Base-by-base conservation (phyloP, 2,888 invertebrate species). In the Nysson spinosus region DNA sequence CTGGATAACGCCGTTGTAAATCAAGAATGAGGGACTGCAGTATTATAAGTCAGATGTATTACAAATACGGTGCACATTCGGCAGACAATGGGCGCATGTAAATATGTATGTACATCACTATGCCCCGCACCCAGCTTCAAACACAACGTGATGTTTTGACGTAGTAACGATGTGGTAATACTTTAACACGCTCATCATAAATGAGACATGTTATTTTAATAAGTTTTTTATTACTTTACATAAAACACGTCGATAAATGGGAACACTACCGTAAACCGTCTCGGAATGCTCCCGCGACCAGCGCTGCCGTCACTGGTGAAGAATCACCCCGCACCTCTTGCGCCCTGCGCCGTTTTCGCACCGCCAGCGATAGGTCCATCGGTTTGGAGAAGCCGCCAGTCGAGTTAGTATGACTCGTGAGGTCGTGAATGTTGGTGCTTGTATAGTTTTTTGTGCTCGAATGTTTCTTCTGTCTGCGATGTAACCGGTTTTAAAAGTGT, bases 351-450 rank as follows among this genome's bases (percentile, higher is more conserved):
- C 52, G 26, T 16, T 39, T 6, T 35, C 42, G n/a, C 44, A 46
- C 34, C 50, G 28, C 3, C 19, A 14, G 43, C 71, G 50, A 34
- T 28, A 52, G 62, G 74, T 71, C 49, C 66, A 28, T 54, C 74
- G 62, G 63, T 28, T 46, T 30, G 47, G 24, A 46, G 34, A 50
- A 26, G 46, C 30, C 40, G 49, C 44, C 24, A 44, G 46, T 30
- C 26, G 17, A 67, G 51, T 71, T 62, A 80, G 80, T 80, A 75
- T 67, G 77, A 70, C 71, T 78, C 78, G 79, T 74, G 80, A 73
- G 73, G 71, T 74, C 71, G 69, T 46, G 67, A 39, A 16, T 24
- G 52, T 44, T 26, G 51, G 50, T 70, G n/a, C n/a, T n/a, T 37
- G 22, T 51, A 57, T 17, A 63, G 60, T 17, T 42, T 42, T 20